Percentiles rank a stretch among this genome's conserved stretches.
Evolutionary conservation across 2,888 invertebrate genomes (phyloP).

Genomic region (Harmothoe impar): DNA sequence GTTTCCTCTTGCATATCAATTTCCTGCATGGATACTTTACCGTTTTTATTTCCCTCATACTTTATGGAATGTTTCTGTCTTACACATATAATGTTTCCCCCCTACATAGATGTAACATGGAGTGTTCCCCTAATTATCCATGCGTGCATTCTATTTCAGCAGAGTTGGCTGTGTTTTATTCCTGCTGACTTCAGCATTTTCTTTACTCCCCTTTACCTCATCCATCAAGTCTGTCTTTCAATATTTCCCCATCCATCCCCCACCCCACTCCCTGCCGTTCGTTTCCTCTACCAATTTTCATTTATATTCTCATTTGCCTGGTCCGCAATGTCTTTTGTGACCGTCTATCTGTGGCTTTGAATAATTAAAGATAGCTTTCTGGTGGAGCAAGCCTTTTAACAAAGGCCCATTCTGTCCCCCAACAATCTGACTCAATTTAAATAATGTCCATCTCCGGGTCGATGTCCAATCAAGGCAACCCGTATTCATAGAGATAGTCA

Average conservation of each 20-base stretch:
- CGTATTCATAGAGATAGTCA: too few species aligned
- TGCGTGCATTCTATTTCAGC: neutral
- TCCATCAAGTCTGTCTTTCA: neutral
- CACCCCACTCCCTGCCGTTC: neutral
- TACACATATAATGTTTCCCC: too few species aligned
- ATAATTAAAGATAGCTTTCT: too few species aligned
- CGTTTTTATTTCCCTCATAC: neutral
- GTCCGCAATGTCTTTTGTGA: too few species aligned
- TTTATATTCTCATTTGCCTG: neutral
- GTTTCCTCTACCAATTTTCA: slow-evolving; percentile 3
- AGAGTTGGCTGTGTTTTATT: neutral
- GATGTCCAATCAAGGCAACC: too few species aligned
- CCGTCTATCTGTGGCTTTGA: too few species aligned
- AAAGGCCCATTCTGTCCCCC: too few species aligned
- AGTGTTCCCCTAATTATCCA: neutral
- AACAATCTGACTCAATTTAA: too few species aligned
- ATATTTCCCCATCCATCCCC: neutral
- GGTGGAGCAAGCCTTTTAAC: too few species aligned
- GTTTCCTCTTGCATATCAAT: neutral
- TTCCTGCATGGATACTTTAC: slow-evolving; percentile 24
- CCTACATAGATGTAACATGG: neutral
- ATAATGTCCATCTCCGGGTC: too few species aligned
- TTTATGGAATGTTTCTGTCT: too few species aligned
- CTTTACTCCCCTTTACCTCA: neutral
- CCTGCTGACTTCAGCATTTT: neutral